Evolutionary conservation across 2,113 vertebrate species (phyloP), one percentile per base, ranked within the genome.

Genomic region (Tragelaphus buxtoni): DNA sequence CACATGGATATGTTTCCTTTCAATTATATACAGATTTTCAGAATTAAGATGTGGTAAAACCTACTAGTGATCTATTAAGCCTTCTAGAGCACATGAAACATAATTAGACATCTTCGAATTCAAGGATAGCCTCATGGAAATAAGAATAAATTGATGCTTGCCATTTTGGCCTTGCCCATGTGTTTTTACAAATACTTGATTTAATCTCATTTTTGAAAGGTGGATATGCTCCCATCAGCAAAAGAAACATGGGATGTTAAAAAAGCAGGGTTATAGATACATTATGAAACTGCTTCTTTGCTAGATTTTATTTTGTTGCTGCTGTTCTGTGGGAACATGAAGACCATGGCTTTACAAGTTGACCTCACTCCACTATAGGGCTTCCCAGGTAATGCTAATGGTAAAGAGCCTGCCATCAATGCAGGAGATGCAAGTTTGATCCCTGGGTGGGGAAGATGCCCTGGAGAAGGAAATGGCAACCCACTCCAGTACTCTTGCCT

Each of bases 31-130:
- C 77, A 97, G 53, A 94, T 96, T 96, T 97, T 96, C 58, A 92
- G 88, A 94, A 97, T 90, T 96, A 97, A 96, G 87, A 97, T 97
- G 72, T 87, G 69, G 97, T 91, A 96, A 92, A 94, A 85, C 28
- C 77, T 96, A 94, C 95, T 56, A 80, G 35, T 79, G 49, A 74
- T 88, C 63, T 83, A 96, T 94, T 94, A 95, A 96, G 82, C 56
- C 12, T 88, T 97, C 92, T 96, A 87, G 96, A 87, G 77, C 65
- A 81, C 85, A 93, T 86, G 82, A 97, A 97, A 89, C 47, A 61
- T 90, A 95, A 96, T 94, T 91, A 97, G 56, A 95, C 45, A 83
- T 92, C 94, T 90, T 49, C 30, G n/a, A 92, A 97, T 89, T 97
- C 58, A 91, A 92, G 61, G 58, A 91, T 95, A 72, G 30, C 24